Percentiles rank a stretch among this genome's conserved stretches.
These are phyloP conservation scores for Sphaeramia orbicularis DNA, from an alignment of 2,797 vertebrate genomes.

Conservation along the genomic window DNA sequence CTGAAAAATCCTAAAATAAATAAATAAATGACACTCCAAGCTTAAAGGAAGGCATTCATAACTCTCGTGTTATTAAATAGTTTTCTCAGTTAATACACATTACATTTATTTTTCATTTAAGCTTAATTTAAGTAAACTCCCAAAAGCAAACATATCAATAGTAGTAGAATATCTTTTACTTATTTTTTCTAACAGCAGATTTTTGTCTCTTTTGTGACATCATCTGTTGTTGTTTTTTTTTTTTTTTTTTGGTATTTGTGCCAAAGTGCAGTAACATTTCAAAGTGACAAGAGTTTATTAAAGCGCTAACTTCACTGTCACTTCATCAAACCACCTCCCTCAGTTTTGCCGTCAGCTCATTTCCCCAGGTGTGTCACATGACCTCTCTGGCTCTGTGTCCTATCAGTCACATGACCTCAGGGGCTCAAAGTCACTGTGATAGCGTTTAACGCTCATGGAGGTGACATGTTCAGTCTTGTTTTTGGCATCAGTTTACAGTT, in stretches of 20 bases:
- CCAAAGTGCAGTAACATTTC: background rate
- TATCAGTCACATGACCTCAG: background rate
- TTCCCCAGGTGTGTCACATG: constrained; percentile 3
- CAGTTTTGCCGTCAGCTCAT: background rate
- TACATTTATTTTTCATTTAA: too few species aligned
- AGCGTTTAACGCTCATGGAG: background rate
- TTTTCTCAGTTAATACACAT: too few species aligned
- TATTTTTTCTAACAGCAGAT: too few species aligned
- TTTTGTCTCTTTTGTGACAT: constrained; percentile 1
- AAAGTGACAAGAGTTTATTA: background rate
- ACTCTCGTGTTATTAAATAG: too few species aligned
- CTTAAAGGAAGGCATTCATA: too few species aligned
- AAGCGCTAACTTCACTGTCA: background rate
- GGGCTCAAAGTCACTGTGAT: constrained; percentile 16
- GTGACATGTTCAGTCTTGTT: constrained; percentile 57
- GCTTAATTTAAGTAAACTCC: too few species aligned
- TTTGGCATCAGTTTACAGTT: constrained; percentile 60
- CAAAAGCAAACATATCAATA: too few species aligned
- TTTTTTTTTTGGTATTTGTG: background rate
- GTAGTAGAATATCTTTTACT: too few species aligned
- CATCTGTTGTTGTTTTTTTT: too few species aligned
- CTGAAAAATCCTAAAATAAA: too few species aligned
- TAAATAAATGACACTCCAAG: too few species aligned
- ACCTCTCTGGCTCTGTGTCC: constrained; percentile 11
- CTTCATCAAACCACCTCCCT: background rate